Conservation (phyloP, 2,113 vertebrate species). For the Myxocyprinus asiaticus region DNA sequence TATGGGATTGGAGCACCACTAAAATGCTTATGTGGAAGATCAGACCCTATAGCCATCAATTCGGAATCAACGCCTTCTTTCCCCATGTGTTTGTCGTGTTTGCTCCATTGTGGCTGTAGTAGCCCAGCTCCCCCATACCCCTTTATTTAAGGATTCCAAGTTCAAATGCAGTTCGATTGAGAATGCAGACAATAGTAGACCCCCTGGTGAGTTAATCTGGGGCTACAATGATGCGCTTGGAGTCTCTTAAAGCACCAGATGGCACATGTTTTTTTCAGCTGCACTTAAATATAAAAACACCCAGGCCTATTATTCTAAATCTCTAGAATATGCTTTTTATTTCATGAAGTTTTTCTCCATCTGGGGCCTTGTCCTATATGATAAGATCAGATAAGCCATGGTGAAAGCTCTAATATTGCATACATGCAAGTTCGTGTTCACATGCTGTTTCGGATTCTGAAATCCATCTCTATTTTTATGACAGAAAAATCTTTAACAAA, state of each 20-base stretch:
- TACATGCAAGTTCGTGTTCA: neutral
- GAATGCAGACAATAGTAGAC: constrained; percentile 41
- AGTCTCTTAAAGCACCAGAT: constrained; percentile 39
- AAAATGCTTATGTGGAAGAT: neutral
- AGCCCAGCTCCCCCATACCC: neutral
- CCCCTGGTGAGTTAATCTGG: constrained; percentile 52
- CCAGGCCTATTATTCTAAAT: constrained; percentile 18
- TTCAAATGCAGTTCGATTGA: constrained; percentile 18
- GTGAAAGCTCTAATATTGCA: neutral
- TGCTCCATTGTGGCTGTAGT: constrained; percentile 17
- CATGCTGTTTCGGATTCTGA: too few species aligned
- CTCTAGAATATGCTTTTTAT: constrained; percentile 25
- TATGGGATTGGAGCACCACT: neutral
- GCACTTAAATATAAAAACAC: neutral
- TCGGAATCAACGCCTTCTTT: neutral
- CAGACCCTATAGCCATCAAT: neutral
- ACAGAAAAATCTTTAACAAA: neutral
- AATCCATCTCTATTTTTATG: neutral
- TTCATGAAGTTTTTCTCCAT: constrained; percentile 23
- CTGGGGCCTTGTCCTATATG: neutral
- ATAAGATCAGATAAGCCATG: neutral
- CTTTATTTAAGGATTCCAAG: neutral
- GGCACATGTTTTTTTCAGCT: constrained; percentile 31
- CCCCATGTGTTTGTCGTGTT: neutral
- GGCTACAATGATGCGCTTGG: constrained; percentile 41